Evolutionary conservation across 2,113 vertebrate genomes (phyloP).

Genomic region (Plestiodon gilberti): DNA sequence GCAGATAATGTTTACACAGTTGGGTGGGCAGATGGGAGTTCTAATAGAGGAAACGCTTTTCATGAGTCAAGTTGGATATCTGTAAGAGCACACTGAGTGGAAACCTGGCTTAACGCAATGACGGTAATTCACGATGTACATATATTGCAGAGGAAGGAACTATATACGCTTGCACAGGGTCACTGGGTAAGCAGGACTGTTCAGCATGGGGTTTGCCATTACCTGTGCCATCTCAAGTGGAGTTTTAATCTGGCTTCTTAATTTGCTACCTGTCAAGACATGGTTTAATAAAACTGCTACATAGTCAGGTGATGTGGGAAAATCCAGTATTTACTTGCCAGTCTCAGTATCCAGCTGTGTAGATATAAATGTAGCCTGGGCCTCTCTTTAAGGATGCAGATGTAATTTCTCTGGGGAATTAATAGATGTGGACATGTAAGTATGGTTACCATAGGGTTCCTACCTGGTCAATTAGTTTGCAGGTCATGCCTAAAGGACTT

Average conservation of each 20-base stretch:
- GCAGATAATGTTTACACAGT: neutral
- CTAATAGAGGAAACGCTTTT: neutral
- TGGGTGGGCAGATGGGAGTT: neutral
- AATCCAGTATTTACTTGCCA: neutral
- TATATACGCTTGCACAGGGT: neutral
- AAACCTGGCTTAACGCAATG: neutral
- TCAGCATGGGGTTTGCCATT: slow-evolving; percentile 8
- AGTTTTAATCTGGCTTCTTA: slow-evolving; percentile 3
- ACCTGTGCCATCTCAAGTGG: neutral
- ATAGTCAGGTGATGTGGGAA: neutral
- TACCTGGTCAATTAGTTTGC: neutral
- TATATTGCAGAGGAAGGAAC: slow-evolving; percentile 7
- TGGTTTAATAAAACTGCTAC: slow-evolving; percentile 13
- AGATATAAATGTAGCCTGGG: neutral
- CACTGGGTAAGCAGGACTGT: neutral
- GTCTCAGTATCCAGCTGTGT: neutral
- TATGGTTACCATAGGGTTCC: neutral
- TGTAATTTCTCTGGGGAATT: neutral
- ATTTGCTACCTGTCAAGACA: neutral
- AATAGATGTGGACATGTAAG: neutral
- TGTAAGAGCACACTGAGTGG: neutral
- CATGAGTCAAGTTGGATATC: neutral
- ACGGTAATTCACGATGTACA: neutral
- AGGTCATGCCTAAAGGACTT: neutral
- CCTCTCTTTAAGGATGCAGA: neutral